phyloP scores from a whole-genome alignment of 2,797 vertebrate genomes.

The Phrynocephalus forsythii region DNA sequence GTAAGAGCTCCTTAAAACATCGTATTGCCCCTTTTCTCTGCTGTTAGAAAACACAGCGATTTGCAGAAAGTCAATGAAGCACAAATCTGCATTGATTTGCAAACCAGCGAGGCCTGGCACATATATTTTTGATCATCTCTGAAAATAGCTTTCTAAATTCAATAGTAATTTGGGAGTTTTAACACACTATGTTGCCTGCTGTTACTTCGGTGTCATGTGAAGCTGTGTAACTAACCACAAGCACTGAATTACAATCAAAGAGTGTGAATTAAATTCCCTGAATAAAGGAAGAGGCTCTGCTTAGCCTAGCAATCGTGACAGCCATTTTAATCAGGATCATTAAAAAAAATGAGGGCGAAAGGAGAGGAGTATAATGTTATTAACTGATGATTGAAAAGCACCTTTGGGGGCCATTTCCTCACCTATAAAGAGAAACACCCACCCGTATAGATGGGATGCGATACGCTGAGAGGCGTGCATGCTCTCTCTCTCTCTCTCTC shows the following conservation, averaged over 20 bases:
- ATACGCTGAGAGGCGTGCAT: too few relatives aligned
- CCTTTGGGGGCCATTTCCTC: background rate
- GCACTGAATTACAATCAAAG: background rate
- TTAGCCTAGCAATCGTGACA: background rate
- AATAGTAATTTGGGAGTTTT: background rate
- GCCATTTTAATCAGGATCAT: background rate
- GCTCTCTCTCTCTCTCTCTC: too few relatives aligned
- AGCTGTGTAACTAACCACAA: background rate
- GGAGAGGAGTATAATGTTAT: background rate
- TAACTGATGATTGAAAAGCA: background rate
- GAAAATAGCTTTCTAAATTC: slow-evolving; percentile 10
- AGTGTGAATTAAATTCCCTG: background rate
- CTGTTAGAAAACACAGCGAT: slow-evolving; percentile 13
- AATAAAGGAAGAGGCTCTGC: background rate
- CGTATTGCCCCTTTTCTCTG: background rate
- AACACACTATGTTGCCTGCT: background rate
- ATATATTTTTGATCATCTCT: slow-evolving; percentile 13
- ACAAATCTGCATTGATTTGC: slow-evolving; percentile 18
- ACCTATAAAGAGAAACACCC: too few relatives aligned
- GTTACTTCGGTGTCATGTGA: slow-evolving; percentile 5
- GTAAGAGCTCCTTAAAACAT: background rate
- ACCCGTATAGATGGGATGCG: too few relatives aligned
- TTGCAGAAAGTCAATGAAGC: background rate
- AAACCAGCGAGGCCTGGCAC: background rate
- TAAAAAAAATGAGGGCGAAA: background rate